A percentile compares a stretch with the other conserved stretches of the same genome.
These are phyloP conservation scores for Eueides isabella DNA, from an alignment of 1,140 invertebrate species.

Conservation along the genomic window DNA sequence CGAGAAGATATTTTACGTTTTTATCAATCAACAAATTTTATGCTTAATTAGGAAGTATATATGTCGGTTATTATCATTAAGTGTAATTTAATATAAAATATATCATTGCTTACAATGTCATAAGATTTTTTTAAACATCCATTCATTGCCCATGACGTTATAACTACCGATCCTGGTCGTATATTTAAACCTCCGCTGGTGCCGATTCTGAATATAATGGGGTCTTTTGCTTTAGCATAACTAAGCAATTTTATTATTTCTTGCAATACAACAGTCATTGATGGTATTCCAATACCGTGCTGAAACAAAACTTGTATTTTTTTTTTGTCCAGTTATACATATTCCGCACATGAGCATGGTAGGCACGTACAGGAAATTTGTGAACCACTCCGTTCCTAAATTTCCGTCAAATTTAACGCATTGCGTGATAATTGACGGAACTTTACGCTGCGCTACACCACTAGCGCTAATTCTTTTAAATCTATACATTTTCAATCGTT, in stretches of 20 bases:
- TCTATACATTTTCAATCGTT: no score
- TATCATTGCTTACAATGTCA: slow-evolving; percentile 83
- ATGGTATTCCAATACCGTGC: slow-evolving; percentile 93
- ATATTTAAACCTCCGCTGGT: slow-evolving; percentile 91
- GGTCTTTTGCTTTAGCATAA: slow-evolving; percentile 88
- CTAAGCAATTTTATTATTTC: slow-evolving; percentile 92
- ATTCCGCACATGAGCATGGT: no score
- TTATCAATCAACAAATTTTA: no score
- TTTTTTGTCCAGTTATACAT: no score
- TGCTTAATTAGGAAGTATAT: no score
- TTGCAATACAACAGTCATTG: slow-evolving; percentile 90
- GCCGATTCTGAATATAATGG: slow-evolving; percentile 91
- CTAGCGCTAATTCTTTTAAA: no score
- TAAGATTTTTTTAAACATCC: slow-evolving; percentile 85
- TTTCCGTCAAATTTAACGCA: no score
- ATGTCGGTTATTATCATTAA: not conserved
- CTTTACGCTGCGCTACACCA: no score
- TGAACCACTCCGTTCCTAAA: no score
- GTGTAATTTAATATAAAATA: not conserved
- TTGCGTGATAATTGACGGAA: no score
- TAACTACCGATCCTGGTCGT: slow-evolving; percentile 88
- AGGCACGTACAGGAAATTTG: no score
- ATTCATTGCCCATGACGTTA: slow-evolving; percentile 87
- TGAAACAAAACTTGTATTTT: slow-evolving; percentile 61
- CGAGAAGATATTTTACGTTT: no score